Percentiles rank a stretch among this genome's conserved stretches.
These are phyloP conservation scores for Euproctis similis DNA, from an alignment of 2,888 invertebrate genomes.

Conservation along the genomic window DNA sequence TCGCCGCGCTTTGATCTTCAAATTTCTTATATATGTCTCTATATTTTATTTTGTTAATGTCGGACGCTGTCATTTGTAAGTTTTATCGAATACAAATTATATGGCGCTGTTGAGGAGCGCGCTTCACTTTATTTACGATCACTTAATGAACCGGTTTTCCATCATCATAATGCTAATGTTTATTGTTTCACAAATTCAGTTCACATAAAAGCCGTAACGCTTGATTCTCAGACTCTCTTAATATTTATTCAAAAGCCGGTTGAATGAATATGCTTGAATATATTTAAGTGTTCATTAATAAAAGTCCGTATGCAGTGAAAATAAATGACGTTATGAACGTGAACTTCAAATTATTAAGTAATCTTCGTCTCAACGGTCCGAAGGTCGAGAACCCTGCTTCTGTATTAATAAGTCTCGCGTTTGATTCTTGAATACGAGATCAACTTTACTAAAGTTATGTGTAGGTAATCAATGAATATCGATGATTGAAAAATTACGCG, in stretches of 20 bases:
- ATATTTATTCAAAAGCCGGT: constrained; percentile 25
- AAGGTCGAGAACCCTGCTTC: too few relatives aligned
- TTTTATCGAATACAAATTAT: constrained; percentile 25
- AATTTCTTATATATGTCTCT: constrained; percentile 27
- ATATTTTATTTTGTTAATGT: constrained; percentile 28
- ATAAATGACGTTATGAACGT: too few relatives aligned
- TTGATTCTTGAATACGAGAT: too few relatives aligned
- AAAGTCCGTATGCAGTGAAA: too few relatives aligned
- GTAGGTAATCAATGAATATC: too few relatives aligned
- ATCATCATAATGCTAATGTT: constrained; percentile 38
- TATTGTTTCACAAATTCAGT: constrained; percentile 45
- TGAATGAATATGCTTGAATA: constrained; percentile 36
- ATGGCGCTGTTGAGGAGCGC: constrained; percentile 13
- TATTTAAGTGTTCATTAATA: constrained; percentile 45
- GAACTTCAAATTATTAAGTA: too few relatives aligned
- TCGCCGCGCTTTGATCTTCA: constrained; percentile 38
- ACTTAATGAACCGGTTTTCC: constrained; percentile 31
- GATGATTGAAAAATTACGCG: too few relatives aligned
- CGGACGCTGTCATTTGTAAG: constrained; percentile 25
- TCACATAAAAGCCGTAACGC: constrained; percentile 30
- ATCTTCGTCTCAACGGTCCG: too few relatives aligned
- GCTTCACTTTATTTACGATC: constrained; percentile 32
- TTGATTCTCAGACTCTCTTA: constrained; percentile 25
- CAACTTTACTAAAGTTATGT: too few relatives aligned
- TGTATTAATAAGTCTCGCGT: too few relatives aligned